Evolutionary conservation across 1,140 invertebrate genomes (phyloP).

Genomic region (Archegozetes longisetosus): DNA sequence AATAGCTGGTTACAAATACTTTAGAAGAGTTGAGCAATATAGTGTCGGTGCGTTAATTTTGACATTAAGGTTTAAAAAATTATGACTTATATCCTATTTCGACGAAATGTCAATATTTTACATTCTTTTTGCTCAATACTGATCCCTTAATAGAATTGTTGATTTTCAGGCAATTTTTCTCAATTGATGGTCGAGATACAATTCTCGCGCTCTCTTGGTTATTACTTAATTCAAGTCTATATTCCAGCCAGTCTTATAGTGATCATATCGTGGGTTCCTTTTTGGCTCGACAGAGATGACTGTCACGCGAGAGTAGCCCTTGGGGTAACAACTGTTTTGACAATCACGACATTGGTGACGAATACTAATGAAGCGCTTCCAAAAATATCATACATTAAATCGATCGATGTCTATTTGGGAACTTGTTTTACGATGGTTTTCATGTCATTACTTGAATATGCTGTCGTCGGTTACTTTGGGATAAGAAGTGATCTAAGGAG

Average conservation of each 20-base stretch:
- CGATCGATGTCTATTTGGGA: slow-evolving; percentile 27
- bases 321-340: slow-evolving; percentile 27
- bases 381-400: slow-evolving; percentile 28
- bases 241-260: slow-evolving; percentile 25
- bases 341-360: slow-evolving; percentile 29
- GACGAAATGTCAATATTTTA: no score
- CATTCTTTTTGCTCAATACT: slow-evolving; percentile 13
- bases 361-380: slow-evolving; percentile 29
- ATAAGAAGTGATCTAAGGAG: no score
- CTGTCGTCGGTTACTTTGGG: slow-evolving; percentile 21
- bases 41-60: no score
- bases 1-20: slow-evolving; percentile 1
- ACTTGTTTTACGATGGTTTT: slow-evolving; percentile 28
- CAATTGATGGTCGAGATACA: slow-evolving; percentile 20
- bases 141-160: background rate
- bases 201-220: slow-evolving; percentile 25
- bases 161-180: slow-evolving; percentile 19
- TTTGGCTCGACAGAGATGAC: slow-evolving; percentile 26
- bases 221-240: slow-evolving; percentile 24
- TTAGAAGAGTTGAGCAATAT: background rate
- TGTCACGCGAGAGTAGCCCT: slow-evolving; percentile 27
- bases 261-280: slow-evolving; percentile 25
- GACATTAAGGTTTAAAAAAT: no score
- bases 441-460: slow-evolving; percentile 23
- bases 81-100: no score